Base-by-base conservation (phyloP, 30 jellyfish, hydroid and myxozoan genomes). In the Chironex yamaguchii region DNA sequence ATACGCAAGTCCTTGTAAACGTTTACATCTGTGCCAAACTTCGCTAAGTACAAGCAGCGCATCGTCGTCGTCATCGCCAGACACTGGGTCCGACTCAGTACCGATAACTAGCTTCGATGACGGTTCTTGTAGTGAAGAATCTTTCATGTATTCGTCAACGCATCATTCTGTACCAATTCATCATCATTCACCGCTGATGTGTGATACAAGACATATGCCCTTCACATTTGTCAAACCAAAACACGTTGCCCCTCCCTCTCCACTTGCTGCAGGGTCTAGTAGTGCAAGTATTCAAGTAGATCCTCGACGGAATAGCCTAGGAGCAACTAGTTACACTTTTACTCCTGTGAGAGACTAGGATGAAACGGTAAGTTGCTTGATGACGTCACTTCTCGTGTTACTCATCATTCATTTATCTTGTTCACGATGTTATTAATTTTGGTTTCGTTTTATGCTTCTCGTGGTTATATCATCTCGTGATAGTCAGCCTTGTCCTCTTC, bases 171-270 rank as follows among this genome's bases (percentile, higher is more conserved):
- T 67, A 36, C 32, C 51, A 25, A 85, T 62, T 12, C 58, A 67
- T 66, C 50, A 58, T 66, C 11, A 85, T 4, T 27, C 69, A 22
- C 76, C 94, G 1, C 78, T 93, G 11, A 80, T 72, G 36, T 83
- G 89, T 72, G 99, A 94, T 34, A 83, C 95, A 34, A 96, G 90
- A 58, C 64, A 74, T 28, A 36, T 75, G 9, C 90, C 94, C 1
- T 94, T 68, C 63, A 78, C 95, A 13, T 94, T 94, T 71, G 88
- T 94, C 33, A 94, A 88, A 81, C 99, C 99, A 17, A 95, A 82
- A 52, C 88, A 88, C 54, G 97, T 94, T 31, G 99, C 99, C 1
- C 99, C 99, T 4, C 99, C 96, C 28, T 94, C 99, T 24, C 99
- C 99, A 17, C 94, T 94, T 23, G 99, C 99, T 22, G 97, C 99